Evolutionary conservation across 2,888 invertebrate species (phyloP), one percentile per base, ranked within the genome.

Genomic region (Zootermopsis nevadensis): DNA sequence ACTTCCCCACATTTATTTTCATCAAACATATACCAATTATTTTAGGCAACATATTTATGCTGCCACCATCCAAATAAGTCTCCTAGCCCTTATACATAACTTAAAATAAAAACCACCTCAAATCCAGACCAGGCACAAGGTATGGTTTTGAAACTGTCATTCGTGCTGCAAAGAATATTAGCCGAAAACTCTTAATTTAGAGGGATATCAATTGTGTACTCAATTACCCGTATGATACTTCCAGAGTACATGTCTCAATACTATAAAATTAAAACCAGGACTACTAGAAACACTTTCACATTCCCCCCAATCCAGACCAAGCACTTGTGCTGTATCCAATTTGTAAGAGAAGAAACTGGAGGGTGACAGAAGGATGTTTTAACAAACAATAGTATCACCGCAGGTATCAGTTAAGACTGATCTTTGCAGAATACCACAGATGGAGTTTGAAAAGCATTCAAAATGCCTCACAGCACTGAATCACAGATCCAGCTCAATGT

Each of bases 1-100:
- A 82, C 60, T 79, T 81, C 81, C 82, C 82, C 79, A 84, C 84
- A 84, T 80, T 80, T 82, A 82, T 77, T 53, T 69, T 82, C 67
- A 82, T 80, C 84, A 82, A 84, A 79, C 69, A 83, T 67, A 83
- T 77, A 77, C 74, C 42, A 72, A 77, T 79, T 35, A 79, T 1
- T 35, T 24, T 66, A 33, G 79, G 66, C 79, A 79, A 79, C 79
- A 53, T 48, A 48, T n/a, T 27, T 27, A 27, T n/a, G n/a, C 3
- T 79, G 60, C 55, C 53, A 31, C 77, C 33, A 35, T 53, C 72
- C 53, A 82, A 74, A 4, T 76, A 82, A 82, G 82, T 82, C 82
- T 82, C 76, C 55, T 82, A 82, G 82, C 82, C 76, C 15, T 33
- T 38, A 74, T 74, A 74, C 31, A 31, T 66, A 67, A 66, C 67